Evolutionary conservation across 2,888 invertebrate species (phyloP), one percentile per base, ranked within the genome.

Genomic region (Acanthopleura granulata): DNA sequence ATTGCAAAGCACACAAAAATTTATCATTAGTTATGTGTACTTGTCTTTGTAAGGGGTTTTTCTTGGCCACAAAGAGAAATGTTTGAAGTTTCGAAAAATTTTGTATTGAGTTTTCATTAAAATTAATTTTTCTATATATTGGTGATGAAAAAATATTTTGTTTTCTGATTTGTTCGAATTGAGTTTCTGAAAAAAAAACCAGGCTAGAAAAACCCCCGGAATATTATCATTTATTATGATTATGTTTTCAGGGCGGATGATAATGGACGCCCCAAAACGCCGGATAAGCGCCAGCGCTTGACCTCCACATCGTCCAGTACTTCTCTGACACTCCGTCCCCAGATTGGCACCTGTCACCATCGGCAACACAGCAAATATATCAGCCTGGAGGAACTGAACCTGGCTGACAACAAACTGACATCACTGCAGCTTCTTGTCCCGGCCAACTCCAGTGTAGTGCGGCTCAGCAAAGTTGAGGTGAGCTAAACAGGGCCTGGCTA

Each of bases 361-460:
- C 87, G 89, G 29, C 77, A 83, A 6, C 98, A 98, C 88, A 91
- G 95, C 74, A 92, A 95, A 27, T 92, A 98, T 57, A 95, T 96
- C 85, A 94, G 94, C 80, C 92, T 97, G 62, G 92, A 96, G 76
- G 96, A 96, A 0, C 91, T 97, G 80, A 93, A 97, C 77, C 90
- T 99, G 74, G 94, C 97, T 0, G 95, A 96, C 90, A 99, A 99
- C 91, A 91, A 94, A 76, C 91, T 99, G 72, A 93, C 93, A 0
- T 93, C 95, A 71, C 95, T 97, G 78, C 95, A 62, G 16, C 74
- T 83, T 40, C 51, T 61, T 0, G 74, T 72, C n/a, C n/a, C 50
- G 16, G 69, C 22, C 27, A 57, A 74, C 11, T 62, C 70, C 16
- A 30, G 71, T 49, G 74, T 57, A 30, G 29, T 25, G 3, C 49